Base-by-base conservation (phyloP, 1,140 invertebrate species). In the Eurosta solidaginis region DNA sequence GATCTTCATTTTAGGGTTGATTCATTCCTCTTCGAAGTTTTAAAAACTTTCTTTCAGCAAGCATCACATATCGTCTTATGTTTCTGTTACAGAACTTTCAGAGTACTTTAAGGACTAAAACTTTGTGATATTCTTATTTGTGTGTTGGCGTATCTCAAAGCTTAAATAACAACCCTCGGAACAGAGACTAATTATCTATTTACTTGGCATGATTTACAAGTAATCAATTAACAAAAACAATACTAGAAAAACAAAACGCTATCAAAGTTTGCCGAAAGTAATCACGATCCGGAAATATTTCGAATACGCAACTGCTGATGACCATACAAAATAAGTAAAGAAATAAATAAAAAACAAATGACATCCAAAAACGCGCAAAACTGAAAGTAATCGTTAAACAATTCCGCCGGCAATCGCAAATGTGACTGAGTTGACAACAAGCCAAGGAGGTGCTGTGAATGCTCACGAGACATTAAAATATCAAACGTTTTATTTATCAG, bases 151-250 rank as follows among this genome's bases (percentile, higher is more conserved):
- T n/a, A n/a, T n/a, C n/a, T n/a, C n/a, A n/a, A n/a, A n/a, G n/a
- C n/a, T n/a, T n/a, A n/a, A n/a, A n/a, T n/a, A n/a, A n/a, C n/a
- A n/a, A n/a, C n/a, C n/a, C 59, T 40, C 6, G 33, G n/a, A 17
- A 68, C 59, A 2, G 27, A 42, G 40, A 68, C 33, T 68, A 68
- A 68, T 68, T 68, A 68, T 10, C 59, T 68, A 68, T 29, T n/a
- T 33, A 68, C 59, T 68, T 68, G 59, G 59, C 59, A 68, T 20
- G 59, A 68, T 42, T 68, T 36, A 7, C n/a, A 36, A n/a, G 33
- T 17, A 20, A 7, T 22, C 6, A 22, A 40, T 33, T 68, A 68
- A 68, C 6, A 68, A 68, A 68, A 27, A 59, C 3, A 54, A 0
- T 33, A 7, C 33, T 17, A 59, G 7, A 59, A 9, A 54, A 52